phyloP scores from a whole-genome alignment of 2,797 vertebrate genomes.

The Chelon labrosus region DNA sequence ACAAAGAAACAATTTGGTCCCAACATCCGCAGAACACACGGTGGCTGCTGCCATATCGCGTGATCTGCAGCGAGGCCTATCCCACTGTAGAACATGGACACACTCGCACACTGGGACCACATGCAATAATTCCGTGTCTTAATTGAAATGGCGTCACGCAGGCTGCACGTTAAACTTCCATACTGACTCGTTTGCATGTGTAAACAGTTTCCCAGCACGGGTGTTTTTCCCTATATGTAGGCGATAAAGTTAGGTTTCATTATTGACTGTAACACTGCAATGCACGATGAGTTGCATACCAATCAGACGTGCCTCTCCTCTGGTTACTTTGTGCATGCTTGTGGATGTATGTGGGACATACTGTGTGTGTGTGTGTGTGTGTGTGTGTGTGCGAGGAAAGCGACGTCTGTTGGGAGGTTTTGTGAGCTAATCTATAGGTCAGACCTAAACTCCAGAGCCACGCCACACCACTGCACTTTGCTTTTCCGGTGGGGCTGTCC shows the following conservation, averaged over 20 bases:
- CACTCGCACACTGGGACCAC: background rate
- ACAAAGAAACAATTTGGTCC: slow-evolving; percentile 42
- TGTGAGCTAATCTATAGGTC: slow-evolving; percentile 27
- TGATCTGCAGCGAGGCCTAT: slow-evolving; percentile 65
- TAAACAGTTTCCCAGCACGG: background rate
- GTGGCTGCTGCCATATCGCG: slow-evolving; percentile 62
- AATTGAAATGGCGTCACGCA: slow-evolving; percentile 30
- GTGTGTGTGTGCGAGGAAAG: background rate
- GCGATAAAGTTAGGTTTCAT: slow-evolving; percentile 50
- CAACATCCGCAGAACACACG: slow-evolving; percentile 58
- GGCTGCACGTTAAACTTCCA: background rate
- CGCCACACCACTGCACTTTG: background rate
- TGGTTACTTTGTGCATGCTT: slow-evolving; percentile 18
- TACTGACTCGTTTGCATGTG: background rate
- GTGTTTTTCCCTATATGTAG: slow-evolving; percentile 4
- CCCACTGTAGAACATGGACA: slow-evolving; percentile 32
- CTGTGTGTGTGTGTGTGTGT: background rate
- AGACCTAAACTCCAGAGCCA: slow-evolving; percentile 11
- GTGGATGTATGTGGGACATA: slow-evolving; percentile 10
- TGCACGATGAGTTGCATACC: slow-evolving; percentile 69
- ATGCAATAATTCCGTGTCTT: slow-evolving; percentile 21
- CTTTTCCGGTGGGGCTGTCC: background rate
- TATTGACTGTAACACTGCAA: slow-evolving; percentile 63
- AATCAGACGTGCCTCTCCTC: slow-evolving; percentile 54
- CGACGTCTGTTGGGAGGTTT: slow-evolving; percentile 2